phyloP scores from a whole-genome alignment of 1,140 invertebrate species.

The Pseudomyrmex sp. region DNA sequence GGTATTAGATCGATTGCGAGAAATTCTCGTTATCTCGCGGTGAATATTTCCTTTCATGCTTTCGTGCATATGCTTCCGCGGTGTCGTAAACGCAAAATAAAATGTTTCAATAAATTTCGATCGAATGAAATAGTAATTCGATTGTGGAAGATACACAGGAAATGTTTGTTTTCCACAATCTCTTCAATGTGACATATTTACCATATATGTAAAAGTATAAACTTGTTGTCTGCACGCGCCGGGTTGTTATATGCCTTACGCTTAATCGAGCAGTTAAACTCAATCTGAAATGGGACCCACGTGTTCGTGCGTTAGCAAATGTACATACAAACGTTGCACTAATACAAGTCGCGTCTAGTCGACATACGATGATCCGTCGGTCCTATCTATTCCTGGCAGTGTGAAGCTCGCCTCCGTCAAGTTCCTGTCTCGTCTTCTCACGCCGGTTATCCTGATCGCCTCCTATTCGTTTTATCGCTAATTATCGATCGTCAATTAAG shows the following conservation, averaged over 20 bases:
- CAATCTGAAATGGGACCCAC: slow-evolving; percentile 70
- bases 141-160: not conserved
- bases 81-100: not conserved
- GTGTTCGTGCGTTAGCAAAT: slow-evolving; percentile 64
- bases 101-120: slow-evolving; percentile 35
- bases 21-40: slow-evolving; percentile 12
- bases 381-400: slow-evolving; percentile 84
- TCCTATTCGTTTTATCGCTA: slow-evolving; percentile 23
- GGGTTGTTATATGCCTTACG: slow-evolving; percentile 62
- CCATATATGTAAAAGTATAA: not conserved
- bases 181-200: slow-evolving; percentile 27
- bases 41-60: slow-evolving; percentile 38
- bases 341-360: slow-evolving; percentile 75
- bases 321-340: slow-evolving; percentile 49
- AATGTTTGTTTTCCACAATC: not conserved
- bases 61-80: not conserved
- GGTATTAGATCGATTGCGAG: not conserved
- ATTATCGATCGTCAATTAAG: slow-evolving; percentile 2
- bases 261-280: slow-evolving; percentile 72
- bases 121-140: not conserved
- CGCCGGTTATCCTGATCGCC: slow-evolving; percentile 48
- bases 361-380: slow-evolving; percentile 76
- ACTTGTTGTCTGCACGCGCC: not conserved
- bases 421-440: slow-evolving; percentile 72
- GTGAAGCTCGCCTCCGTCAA: slow-evolving; percentile 77